Conservation (phyloP, 2,113 vertebrate species). For the Coreoperca whiteheadi region DNA sequence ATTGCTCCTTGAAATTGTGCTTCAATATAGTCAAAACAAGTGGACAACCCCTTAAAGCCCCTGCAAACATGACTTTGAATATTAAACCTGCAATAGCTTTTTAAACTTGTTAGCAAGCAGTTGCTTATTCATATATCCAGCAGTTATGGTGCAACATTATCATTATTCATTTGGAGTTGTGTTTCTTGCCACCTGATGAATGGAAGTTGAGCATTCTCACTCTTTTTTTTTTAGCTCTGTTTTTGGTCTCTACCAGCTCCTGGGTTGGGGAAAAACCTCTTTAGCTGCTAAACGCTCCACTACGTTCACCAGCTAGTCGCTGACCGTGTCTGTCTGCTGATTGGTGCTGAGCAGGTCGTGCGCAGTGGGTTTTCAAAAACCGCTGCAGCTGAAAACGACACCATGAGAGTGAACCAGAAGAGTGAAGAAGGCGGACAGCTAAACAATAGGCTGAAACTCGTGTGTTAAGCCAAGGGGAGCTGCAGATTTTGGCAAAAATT, state of each 20-base stretch:
- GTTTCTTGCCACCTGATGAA: background rate
- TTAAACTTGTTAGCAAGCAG: background rate
- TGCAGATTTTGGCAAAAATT: background rate
- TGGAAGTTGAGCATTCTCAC: background rate
- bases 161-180: background rate
- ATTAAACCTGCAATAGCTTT: background rate
- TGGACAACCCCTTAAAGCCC: background rate
- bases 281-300: background rate
- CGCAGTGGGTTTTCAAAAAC: background rate
- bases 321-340: background rate
- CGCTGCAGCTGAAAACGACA: background rate
- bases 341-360: background rate
- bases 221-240: background rate
- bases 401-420: background rate
- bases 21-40: background rate
- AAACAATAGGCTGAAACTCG: background rate
- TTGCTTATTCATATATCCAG: background rate
- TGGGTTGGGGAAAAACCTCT: background rate
- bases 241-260: background rate
- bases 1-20: background rate
- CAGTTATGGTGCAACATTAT: background rate
- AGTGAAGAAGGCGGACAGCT: background rate
- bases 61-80: background rate
- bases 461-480: background rate
- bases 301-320: background rate